These are phyloP conservation scores for Phaenicophaeus curvirostris DNA, from an alignment of 2,797 vertebrate species.

Conservation along the genomic window DNA sequence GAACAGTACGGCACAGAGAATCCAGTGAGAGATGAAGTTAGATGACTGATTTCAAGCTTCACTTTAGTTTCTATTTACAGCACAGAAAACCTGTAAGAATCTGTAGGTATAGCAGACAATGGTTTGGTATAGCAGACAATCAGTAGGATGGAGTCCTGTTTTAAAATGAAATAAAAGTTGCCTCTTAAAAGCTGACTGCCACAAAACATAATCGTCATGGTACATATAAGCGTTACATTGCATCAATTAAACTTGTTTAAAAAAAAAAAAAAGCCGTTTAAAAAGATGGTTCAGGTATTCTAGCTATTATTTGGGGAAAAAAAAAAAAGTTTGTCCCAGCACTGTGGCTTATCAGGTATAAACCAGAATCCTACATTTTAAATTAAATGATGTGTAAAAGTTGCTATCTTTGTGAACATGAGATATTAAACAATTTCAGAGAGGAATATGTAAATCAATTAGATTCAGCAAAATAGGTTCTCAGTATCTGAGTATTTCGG, in stretches of 20 bases:
- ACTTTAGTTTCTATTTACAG: background rate
- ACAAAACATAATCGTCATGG: background rate
- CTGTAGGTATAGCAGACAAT: background rate
- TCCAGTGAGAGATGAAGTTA: no score
- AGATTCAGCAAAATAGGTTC: conserved; percentile 62
- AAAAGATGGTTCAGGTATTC: background rate
- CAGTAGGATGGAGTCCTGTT: background rate
- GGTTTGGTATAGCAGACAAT: background rate
- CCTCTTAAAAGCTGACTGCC: background rate
- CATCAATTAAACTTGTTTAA: background rate
- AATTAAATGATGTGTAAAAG: conserved; percentile 63
- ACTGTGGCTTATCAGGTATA: conserved; percentile 30
- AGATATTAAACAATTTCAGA: conserved; percentile 54
- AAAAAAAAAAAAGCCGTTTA: background rate
- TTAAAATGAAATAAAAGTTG: background rate
- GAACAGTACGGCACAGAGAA: background rate
- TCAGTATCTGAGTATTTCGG: background rate
- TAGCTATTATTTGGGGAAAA: conserved; percentile 30
- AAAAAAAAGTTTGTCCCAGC: background rate
- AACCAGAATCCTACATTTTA: conserved; percentile 36
- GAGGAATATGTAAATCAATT: conserved; percentile 58
- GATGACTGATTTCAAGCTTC: background rate
- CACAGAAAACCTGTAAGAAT: conserved; percentile 17
- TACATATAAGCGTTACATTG: background rate
- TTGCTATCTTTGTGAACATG: conserved; percentile 56